Conservation (phyloP, 2,888 invertebrate species). For the Stomorhina lunata region DNA sequence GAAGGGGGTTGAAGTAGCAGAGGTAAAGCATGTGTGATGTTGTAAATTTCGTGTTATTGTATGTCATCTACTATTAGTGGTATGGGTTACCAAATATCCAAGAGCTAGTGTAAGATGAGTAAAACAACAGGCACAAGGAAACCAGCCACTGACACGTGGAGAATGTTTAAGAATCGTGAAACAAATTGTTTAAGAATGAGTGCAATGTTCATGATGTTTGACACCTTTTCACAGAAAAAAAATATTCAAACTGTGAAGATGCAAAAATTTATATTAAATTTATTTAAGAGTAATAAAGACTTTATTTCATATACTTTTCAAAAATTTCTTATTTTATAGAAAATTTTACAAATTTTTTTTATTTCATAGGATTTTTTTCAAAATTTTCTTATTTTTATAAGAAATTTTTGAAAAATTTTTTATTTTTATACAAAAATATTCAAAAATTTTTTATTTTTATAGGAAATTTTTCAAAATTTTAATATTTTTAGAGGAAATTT, state of each 20-base stretch:
- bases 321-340: too few species aligned
- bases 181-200: constrained; percentile 24
- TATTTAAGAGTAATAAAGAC: too few species aligned
- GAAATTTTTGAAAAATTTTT: too few species aligned
- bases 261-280: too few species aligned
- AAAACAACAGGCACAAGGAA: neutral
- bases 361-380: too few species aligned
- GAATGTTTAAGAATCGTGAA: constrained; percentile 31
- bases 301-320: too few species aligned
- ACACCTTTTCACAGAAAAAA: constrained; percentile 29
- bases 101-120: constrained; percentile 7
- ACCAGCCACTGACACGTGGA: constrained; percentile 1
- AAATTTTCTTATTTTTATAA: too few species aligned
- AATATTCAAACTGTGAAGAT: neutral
- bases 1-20: neutral
- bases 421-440: too few species aligned
- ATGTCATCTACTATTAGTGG: constrained; percentile 35
- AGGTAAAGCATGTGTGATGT: neutral
- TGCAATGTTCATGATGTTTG: constrained; percentile 44
- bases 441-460: too few species aligned
- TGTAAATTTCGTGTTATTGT: constrained; percentile 19
- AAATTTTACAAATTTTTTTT: too few species aligned
- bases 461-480: too few species aligned
- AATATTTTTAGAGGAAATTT: too few species aligned
- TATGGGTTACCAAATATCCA: constrained; percentile 46